Conservation (phyloP, 2,888 invertebrate genomes). For the Subacronicta megacephala region DNA sequence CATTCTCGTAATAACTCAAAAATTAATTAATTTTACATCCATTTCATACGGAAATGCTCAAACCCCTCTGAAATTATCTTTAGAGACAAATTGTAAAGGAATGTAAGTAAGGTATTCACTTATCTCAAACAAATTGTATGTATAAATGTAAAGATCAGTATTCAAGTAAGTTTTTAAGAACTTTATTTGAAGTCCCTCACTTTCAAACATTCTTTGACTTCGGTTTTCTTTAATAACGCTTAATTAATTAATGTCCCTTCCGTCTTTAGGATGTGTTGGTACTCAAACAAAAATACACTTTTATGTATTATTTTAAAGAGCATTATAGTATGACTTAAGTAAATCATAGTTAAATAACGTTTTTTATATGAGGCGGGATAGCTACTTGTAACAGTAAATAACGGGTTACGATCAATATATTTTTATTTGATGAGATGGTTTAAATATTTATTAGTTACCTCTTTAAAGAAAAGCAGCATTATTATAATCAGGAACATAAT, state of each 20-base stretch:
- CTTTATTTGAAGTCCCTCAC: conserved; percentile 56
- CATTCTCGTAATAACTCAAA: conserved; percentile 25
- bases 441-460: conserved; percentile 32
- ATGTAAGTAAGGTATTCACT: conserved; percentile 26
- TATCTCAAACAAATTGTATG: conserved; percentile 51
- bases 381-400: conserved; percentile 48
- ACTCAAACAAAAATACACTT: conserved; percentile 5
- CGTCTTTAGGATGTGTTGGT: conserved; percentile 16
- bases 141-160: conserved; percentile 47
- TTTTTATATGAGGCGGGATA: conserved; percentile 27
- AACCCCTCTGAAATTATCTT: conserved; percentile 44
- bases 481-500: background rate
- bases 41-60: conserved; percentile 54
- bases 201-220: conserved; percentile 63
- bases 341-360: conserved; percentile 6
- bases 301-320: background rate
- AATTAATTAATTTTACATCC: conserved; percentile 63
- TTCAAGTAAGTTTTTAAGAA: conserved; percentile 54
- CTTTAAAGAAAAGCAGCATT: conserved; percentile 3
- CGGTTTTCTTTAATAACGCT: conserved; percentile 59
- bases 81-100: conserved; percentile 48
- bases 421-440: conserved; percentile 33
- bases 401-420: conserved; percentile 26
- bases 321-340: conserved; percentile 7
- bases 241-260: conserved; percentile 64